These are phyloP conservation scores for Opisthocomus hoazin DNA, from an alignment of 2,113 vertebrate genomes.

Conservation along the genomic window DNA sequence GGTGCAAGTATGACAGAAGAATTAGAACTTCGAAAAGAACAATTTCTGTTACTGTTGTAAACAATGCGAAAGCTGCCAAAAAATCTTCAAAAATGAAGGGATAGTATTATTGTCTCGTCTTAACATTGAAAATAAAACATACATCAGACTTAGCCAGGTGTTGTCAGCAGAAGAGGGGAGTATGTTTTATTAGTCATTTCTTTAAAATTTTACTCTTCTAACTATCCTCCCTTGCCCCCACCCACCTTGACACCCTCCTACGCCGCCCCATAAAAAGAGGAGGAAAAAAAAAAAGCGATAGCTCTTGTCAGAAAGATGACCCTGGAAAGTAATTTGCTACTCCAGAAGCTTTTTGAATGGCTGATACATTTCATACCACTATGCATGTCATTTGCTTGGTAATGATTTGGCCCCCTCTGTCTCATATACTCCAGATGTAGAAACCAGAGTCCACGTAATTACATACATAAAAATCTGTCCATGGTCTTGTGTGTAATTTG, in stretches of 20 bases:
- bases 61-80: not conserved
- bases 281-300: not conserved
- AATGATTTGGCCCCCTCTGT: not conserved
- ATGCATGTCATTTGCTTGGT: not conserved
- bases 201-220: not conserved
- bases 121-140: not conserved
- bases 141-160: not conserved
- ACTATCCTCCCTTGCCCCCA: not conserved
- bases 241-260: too few relatives aligned
- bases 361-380: not conserved
- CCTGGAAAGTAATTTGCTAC: not conserved
- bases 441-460: not conserved
- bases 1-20: not conserved
- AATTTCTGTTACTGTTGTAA: not conserved
- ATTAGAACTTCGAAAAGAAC: not conserved
- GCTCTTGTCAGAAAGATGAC: not conserved
- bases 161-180: not conserved
- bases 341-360: not conserved
- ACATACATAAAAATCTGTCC: not conserved
- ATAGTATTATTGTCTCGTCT: not conserved
- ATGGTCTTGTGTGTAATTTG: not conserved
- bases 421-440: not conserved
- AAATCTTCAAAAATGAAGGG: not conserved
- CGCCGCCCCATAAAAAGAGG: accelerated
- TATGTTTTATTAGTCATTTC: not conserved